These are phyloP conservation scores for Alethe castanea DNA, from an alignment of 2,113 vertebrate genomes.

Conservation along the genomic window DNA sequence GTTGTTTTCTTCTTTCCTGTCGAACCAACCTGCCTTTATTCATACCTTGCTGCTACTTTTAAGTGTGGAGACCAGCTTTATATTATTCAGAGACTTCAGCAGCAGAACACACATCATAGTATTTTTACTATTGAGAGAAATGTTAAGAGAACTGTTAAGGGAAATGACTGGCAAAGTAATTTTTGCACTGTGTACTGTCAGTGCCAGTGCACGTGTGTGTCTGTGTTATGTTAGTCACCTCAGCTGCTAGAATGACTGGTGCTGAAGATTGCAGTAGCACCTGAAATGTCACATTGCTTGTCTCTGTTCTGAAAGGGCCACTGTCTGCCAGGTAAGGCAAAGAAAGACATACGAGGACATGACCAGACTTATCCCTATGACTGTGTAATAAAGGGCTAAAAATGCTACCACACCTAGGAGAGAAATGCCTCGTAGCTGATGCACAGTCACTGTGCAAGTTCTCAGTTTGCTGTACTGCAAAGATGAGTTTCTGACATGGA, in stretches of 20 bases:
- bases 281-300: constrained; percentile 39
- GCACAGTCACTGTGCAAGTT: not conserved
- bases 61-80: not conserved
- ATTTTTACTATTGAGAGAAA: not conserved
- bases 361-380: not conserved
- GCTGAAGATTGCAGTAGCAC: constrained; percentile 13
- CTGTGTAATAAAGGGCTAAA: not conserved
- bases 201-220: not conserved
- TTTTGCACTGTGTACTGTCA: not conserved
- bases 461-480: not conserved
- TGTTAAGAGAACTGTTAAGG: not conserved
- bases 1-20: not conserved
- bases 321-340: not conserved
- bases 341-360: not conserved
- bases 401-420: not conserved
- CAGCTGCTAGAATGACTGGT: constrained; percentile 4
- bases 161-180: not conserved
- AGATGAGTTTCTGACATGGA: not conserved
- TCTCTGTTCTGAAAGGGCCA: not conserved
- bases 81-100: not conserved
- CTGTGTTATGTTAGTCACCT: not conserved
- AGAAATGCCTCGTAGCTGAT: not conserved
- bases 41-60: not conserved
- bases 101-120: not conserved
- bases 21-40: not conserved